phyloP scores from a whole-genome alignment of 2,797 vertebrate genomes.

The Ciconia nigra region DNA sequence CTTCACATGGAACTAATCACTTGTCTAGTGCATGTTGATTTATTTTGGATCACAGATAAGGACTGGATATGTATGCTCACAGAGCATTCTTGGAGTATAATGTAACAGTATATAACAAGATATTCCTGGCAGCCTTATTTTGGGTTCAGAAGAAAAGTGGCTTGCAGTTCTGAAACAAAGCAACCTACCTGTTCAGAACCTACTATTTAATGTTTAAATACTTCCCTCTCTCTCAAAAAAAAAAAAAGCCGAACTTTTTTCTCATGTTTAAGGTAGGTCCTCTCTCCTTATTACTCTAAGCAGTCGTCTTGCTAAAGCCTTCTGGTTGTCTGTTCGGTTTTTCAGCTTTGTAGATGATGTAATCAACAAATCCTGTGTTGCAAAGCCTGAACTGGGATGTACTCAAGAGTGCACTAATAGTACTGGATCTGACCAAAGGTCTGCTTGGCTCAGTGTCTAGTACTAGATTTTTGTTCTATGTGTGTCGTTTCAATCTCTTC shows the following conservation, averaged over 20 bases:
- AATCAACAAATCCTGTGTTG: neutral
- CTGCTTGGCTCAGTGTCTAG: neutral
- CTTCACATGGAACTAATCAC: neutral
- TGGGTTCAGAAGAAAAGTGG: neutral
- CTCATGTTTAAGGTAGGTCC: neutral
- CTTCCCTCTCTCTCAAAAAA: neutral
- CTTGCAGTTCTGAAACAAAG: neutral
- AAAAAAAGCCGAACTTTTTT: neutral
- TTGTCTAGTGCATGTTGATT: neutral
- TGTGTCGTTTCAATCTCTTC: neutral
- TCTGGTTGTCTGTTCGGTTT: neutral
- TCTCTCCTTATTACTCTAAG: neutral
- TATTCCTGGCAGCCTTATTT: neutral
- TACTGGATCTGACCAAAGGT: neutral
- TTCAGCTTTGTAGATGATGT: neutral
- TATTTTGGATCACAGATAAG: neutral
- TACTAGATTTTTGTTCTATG: neutral
- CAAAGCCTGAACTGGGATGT: neutral
- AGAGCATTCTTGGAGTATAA: neutral
- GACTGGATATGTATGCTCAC: neutral
- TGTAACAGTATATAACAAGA: neutral
- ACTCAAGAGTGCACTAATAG: neutral
- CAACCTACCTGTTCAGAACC: neutral
- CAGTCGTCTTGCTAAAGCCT: neutral
- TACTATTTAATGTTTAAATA: neutral